A percentile compares a stretch with the other conserved stretches of the same genome.
Conservation (phyloP, 2,888 invertebrate species). For the Pyralis farinalis region DNA sequence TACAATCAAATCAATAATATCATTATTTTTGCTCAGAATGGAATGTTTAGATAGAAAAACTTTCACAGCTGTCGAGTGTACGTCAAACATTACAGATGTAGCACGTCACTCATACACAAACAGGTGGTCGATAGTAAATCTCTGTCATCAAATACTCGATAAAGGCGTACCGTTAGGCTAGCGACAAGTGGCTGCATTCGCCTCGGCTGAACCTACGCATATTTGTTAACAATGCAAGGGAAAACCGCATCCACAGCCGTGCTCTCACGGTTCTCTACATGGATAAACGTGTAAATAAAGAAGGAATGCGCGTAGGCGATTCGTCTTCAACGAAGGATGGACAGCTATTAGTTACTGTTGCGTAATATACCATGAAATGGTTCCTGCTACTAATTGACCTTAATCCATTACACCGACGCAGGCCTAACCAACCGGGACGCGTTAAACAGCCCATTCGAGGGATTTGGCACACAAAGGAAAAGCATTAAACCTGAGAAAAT, state of each 20-base stretch:
- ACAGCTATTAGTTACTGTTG: slow-evolving; percentile 37
- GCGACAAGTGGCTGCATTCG: slow-evolving; percentile 30
- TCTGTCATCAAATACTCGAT: slow-evolving; percentile 48
- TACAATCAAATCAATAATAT: too few species aligned
- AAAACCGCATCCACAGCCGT: slow-evolving; percentile 28
- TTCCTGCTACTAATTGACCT: slow-evolving; percentile 49
- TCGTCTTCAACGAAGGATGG: slow-evolving; percentile 36
- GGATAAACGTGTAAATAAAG: slow-evolving; percentile 45
- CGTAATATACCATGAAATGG: slow-evolving; percentile 42
- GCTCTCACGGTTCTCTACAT: slow-evolving; percentile 30
- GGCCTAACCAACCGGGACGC: slow-evolving; percentile 10
- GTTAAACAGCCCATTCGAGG: slow-evolving; percentile 10
- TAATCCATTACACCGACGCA: slow-evolving; percentile 36
- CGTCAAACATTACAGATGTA: slow-evolving; percentile 45
- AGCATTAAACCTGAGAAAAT: slow-evolving; percentile 20
- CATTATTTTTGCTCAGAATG: too few species aligned
- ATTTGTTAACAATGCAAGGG: slow-evolving; percentile 31
- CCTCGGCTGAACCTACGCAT: slow-evolving; percentile 29
- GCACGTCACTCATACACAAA: slow-evolving; percentile 40
- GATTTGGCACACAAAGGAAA: slow-evolving; percentile 8
- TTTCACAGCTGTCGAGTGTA: slow-evolving; percentile 39
- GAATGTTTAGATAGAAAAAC: too few species aligned
- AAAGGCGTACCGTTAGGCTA: slow-evolving; percentile 48
- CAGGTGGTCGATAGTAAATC: slow-evolving; percentile 48
- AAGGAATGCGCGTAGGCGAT: slow-evolving; percentile 53